A percentile compares a stretch with the other conserved stretches of the same genome.
These are phyloP conservation scores for Salticus scenicus DNA, from an alignment of 2,888 invertebrate genomes.

Conservation along the genomic window DNA sequence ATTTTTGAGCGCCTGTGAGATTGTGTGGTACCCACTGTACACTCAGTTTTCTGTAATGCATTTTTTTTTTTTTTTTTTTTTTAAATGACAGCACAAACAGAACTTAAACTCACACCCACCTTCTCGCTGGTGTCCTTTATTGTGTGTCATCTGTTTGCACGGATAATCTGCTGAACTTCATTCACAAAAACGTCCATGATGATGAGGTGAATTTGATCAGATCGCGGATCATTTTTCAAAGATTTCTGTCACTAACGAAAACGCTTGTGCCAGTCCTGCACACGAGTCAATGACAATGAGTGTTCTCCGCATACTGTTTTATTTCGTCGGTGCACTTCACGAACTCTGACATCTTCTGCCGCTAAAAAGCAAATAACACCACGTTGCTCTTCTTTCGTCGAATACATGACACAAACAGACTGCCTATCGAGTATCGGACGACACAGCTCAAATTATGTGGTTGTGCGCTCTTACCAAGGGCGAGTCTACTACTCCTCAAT, in stretches of 20 bases:
- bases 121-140: conserved; percentile 9
- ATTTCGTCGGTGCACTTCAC: too few species aligned
- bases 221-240: not conserved
- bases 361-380: too few species aligned
- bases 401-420: too few species aligned
- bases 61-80: conserved; percentile 8
- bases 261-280: conserved; percentile 12
- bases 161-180: conserved; percentile 26
- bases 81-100: conserved; percentile 11
- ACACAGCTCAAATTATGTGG: too few species aligned
- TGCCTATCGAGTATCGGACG: too few species aligned
- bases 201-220: conserved; percentile 23
- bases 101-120: conserved; percentile 9
- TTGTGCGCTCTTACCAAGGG: too few species aligned
- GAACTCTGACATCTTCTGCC: too few species aligned
- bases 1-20: not conserved
- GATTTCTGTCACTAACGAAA: not conserved
- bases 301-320: not conserved
- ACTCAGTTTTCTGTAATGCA: conserved; percentile 17
- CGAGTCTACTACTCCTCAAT: too few species aligned
- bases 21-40: not conserved
- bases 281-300: conserved; percentile 4
- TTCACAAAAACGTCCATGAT: conserved; percentile 22
- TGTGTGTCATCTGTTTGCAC: conserved; percentile 9
- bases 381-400: too few species aligned